Percentiles rank a stretch among this genome's conserved stretches.
Evolutionary conservation across 2,113 vertebrate genomes (phyloP).

Genomic region (Pavo muticus): DNA sequence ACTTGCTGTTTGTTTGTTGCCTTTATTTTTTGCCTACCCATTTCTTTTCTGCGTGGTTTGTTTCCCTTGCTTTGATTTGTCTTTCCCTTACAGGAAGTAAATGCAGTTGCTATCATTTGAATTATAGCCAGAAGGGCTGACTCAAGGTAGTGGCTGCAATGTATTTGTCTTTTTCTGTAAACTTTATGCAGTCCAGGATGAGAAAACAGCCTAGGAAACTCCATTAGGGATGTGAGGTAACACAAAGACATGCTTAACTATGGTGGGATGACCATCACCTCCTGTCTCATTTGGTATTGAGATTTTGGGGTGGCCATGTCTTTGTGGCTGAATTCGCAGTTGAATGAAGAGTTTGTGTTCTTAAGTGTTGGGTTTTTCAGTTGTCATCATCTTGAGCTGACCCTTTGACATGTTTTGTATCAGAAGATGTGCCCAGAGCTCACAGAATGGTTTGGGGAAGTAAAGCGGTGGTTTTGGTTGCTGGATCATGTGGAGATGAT

Average conservation of each 20-base stretch:
- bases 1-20: not conserved
- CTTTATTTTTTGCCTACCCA: not conserved
- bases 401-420: not conserved
- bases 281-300: not conserved
- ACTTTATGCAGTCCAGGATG: not conserved
- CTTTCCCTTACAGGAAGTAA: not conserved
- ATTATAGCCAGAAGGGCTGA: not conserved
- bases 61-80: not conserved
- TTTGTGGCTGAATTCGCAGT: not conserved
- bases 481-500: not conserved
- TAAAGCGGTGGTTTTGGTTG: not conserved
- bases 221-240: not conserved
- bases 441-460: not conserved
- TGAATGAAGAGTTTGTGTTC: not conserved
- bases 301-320: not conserved
- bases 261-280: not conserved
- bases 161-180: not conserved
- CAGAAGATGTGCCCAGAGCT: not conserved
- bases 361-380: not conserved
- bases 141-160: not conserved
- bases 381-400: not conserved
- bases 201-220: not conserved
- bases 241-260: not conserved
- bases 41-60: not conserved
- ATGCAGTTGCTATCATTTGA: not conserved